Evolutionary conservation across 2,888 invertebrate genomes (phyloP).

Genomic region (Pedicia rivosa): DNA sequence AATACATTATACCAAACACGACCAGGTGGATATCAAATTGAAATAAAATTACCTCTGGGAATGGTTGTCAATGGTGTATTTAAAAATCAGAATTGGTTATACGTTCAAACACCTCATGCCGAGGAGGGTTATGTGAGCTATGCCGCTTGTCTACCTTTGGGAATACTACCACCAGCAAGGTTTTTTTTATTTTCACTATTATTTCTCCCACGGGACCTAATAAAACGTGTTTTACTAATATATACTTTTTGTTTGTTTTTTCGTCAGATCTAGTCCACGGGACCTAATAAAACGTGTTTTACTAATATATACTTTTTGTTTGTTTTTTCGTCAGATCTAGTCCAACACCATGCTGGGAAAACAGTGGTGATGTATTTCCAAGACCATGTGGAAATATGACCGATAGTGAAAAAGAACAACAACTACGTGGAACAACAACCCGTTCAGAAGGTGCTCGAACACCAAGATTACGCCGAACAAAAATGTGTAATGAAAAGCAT

Average conservation of each 20-base stretch:
- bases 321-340: conserved; percentile 6
- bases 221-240: background rate
- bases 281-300: background rate
- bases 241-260: conserved; percentile 1
- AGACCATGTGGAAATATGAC: conserved; percentile 68
- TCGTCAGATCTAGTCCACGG: background rate
- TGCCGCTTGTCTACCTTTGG: conserved; percentile 59
- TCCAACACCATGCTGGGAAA: conserved; percentile 63
- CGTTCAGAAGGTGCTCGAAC: conserved; percentile 52
- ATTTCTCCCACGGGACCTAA: background rate
- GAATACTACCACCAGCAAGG: conserved; percentile 43
- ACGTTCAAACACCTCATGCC: conserved; percentile 71
- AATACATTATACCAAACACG: conserved; percentile 59
- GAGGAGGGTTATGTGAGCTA: conserved; percentile 72
- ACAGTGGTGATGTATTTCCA: conserved; percentile 65
- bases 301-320: background rate
- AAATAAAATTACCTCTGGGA: conserved; percentile 55
- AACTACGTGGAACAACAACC: conserved; percentile 38
- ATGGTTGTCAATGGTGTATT: conserved; percentile 79
- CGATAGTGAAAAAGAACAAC: conserved; percentile 54
- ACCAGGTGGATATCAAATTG: conserved; percentile 47
- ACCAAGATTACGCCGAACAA: conserved; percentile 26
- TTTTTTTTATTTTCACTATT: conserved; percentile 1
- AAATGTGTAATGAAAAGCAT: conserved; percentile 48
- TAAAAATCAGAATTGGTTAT: conserved; percentile 71